These are phyloP conservation scores for Gouania willdenowi DNA, from an alignment of 2,797 vertebrate genomes.

Conservation along the genomic window DNA sequence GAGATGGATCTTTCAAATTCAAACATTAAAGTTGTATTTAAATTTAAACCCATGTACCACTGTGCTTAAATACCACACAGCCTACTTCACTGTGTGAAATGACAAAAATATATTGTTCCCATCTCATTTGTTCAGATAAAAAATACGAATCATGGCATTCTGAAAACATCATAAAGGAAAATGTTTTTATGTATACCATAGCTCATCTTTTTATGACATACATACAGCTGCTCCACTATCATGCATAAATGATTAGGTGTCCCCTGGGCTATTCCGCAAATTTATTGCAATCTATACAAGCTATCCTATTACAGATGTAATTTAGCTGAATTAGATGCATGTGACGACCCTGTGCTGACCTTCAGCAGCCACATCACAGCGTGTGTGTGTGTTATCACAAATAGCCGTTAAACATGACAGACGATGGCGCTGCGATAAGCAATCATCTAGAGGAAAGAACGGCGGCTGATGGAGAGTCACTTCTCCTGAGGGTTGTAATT, in stretches of 20 bases:
- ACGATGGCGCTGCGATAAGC: constrained; percentile 35
- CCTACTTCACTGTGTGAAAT: too few species aligned
- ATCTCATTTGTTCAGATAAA: not conserved
- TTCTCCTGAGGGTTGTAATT: constrained; percentile 56
- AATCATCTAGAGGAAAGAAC: constrained; percentile 44
- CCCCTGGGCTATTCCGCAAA: constrained; percentile 9
- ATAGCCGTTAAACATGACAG: constrained; percentile 47
- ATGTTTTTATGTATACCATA: not conserved
- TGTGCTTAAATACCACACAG: too few species aligned
- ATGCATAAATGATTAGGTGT: constrained; percentile 13
- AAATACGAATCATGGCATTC: not conserved
- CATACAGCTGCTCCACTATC: constrained; percentile 1
- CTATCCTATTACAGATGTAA: constrained; percentile 33
- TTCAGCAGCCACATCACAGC: constrained; percentile 33
- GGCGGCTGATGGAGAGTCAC: constrained; percentile 53
- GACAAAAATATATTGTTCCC: not conserved
- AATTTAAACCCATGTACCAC: too few species aligned
- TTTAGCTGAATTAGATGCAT: constrained; percentile 25
- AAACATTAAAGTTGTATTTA: too few species aligned
- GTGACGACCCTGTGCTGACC: constrained; percentile 39
- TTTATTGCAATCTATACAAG: constrained; percentile 14
- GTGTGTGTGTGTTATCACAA: constrained; percentile 46
- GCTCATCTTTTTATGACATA: constrained; percentile 13
- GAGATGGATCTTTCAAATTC: too few species aligned
- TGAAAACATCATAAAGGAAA: not conserved